Conservation (phyloP, 2,797 vertebrate genomes). For the Distichodus sexfasciatus region DNA sequence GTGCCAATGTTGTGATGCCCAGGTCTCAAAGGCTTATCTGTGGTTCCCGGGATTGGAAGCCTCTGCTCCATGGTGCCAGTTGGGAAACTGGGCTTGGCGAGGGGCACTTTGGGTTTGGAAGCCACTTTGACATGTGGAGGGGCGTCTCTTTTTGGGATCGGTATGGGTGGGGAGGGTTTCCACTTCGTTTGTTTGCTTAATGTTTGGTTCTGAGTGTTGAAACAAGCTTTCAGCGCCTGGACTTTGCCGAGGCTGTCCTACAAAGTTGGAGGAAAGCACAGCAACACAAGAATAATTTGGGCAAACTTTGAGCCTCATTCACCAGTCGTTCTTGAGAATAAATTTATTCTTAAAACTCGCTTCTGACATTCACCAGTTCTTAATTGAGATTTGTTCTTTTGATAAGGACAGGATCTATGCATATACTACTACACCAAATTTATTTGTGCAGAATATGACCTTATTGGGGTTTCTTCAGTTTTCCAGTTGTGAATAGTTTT, state of each 20-base stretch:
- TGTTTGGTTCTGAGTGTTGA: neutral
- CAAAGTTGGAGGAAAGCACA: neutral
- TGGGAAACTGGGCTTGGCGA: conserved; percentile 14
- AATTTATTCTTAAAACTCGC: too few species aligned
- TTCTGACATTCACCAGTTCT: too few species aligned
- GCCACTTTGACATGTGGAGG: too few species aligned
- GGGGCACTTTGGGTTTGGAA: neutral
- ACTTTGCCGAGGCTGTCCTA: neutral
- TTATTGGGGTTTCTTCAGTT: too few species aligned
- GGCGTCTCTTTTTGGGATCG: neutral
- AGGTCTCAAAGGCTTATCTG: neutral
- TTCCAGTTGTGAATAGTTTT: too few species aligned
- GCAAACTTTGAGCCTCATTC: too few species aligned
- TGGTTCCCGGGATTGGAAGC: neutral
- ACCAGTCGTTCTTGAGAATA: too few species aligned
- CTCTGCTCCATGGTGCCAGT: neutral
- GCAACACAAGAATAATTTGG: neutral
- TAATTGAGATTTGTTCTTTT: too few species aligned
- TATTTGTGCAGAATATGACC: too few species aligned
- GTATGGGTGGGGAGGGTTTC: neutral
- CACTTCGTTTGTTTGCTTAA: neutral
- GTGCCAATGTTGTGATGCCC: neutral
- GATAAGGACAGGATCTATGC: too few species aligned
- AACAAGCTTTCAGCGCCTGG: neutral
- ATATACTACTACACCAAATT: too few species aligned